Conservation (phyloP, 1,140 invertebrate species). For the Apis laboriosa region DNA sequence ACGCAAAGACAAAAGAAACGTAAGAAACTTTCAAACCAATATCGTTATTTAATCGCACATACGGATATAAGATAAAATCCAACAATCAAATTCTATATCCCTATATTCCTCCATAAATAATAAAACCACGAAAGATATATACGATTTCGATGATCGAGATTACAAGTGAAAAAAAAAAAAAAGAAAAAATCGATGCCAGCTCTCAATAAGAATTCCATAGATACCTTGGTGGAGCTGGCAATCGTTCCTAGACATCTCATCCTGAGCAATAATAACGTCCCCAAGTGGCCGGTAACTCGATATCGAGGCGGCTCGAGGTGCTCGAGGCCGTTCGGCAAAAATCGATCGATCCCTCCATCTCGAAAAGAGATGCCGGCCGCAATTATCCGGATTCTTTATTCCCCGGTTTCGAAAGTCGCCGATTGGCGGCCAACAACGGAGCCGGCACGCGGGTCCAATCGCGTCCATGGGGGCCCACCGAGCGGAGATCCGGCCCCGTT, state of each 20-base stretch:
- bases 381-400: constrained; percentile 58
- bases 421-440: constrained; percentile 55
- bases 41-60: no score
- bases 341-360: constrained; percentile 32
- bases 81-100: no score
- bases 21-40: no score
- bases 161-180: no score
- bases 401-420: constrained; percentile 25
- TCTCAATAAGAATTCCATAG: no score
- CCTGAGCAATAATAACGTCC: constrained; percentile 21
- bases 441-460: constrained; percentile 54
- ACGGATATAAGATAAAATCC: no score
- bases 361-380: background rate
- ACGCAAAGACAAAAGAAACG: no score
- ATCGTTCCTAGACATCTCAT: constrained; percentile 23
- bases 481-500: constrained; percentile 74
- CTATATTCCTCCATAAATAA: no score
- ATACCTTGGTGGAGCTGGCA: background rate
- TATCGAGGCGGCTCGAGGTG: constrained; percentile 5
- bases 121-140: no score
- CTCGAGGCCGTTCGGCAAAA: background rate
- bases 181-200: no score
- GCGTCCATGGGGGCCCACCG: constrained; percentile 63
- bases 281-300: constrained; percentile 12
- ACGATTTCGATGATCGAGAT: no score